A percentile compares a stretch with the other conserved stretches of the same genome.
These are phyloP conservation scores for Drosophila melanocephala DNA, from an alignment of 2,888 invertebrate species.

Conservation along the genomic window DNA sequence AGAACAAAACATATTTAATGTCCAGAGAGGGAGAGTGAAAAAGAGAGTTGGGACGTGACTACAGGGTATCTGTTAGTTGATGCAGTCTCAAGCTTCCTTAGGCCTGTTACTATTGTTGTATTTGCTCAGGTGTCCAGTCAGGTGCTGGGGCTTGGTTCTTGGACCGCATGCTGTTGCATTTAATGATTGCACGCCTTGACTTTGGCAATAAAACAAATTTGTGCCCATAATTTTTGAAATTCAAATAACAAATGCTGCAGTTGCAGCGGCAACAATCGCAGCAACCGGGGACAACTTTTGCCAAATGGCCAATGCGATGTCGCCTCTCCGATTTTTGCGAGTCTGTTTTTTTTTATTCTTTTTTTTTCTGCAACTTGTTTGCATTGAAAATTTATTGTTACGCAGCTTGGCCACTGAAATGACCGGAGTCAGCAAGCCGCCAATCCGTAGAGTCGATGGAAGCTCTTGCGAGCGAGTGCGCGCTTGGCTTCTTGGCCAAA, in stretches of 20 bases:
- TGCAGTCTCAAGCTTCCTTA: background rate
- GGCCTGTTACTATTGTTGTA: conserved; percentile 12
- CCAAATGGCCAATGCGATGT: conserved; percentile 38
- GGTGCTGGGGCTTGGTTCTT: conserved; percentile 52
- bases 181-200: conserved; percentile 82
- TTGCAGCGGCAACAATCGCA: conserved; percentile 25
- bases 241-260: conserved; percentile 76
- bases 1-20: background rate
- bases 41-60: background rate
- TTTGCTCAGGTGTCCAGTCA: conserved; percentile 38
- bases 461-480: conserved; percentile 8
- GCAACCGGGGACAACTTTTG: conserved; percentile 30
- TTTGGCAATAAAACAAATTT: conserved; percentile 82
- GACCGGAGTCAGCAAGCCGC: conserved; percentile 23
- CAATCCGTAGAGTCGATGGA: conserved; percentile 5
- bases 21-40: background rate
- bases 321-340: conserved; percentile 51
- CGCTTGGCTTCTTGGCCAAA: conserved; percentile 55
- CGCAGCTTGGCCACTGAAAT: conserved; percentile 73
- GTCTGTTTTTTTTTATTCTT: conserved; percentile 16
- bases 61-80: conserved; percentile 22
- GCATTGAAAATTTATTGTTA: conserved; percentile 81
- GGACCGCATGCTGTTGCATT: conserved; percentile 82
- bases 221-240: conserved; percentile 81
- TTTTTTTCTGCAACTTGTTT: conserved; percentile 69